These are phyloP conservation scores for Prostheceraeus crozeri DNA, from an alignment of 2,888 invertebrate species.

Conservation along the genomic window DNA sequence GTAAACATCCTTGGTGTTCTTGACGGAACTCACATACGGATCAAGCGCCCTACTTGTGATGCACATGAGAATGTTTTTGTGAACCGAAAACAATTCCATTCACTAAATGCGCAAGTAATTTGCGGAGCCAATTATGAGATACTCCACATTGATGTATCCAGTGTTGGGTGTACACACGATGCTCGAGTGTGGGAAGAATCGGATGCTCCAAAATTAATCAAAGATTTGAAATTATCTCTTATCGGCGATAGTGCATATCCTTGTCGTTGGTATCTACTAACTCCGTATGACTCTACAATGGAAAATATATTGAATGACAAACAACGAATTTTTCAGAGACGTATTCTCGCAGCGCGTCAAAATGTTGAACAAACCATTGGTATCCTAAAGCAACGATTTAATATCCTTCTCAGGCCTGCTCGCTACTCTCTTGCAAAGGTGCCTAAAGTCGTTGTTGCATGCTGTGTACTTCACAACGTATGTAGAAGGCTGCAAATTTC, in stretches of 20 bases:
- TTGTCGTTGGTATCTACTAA: constrained; percentile 34
- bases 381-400: no score
- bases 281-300: constrained; percentile 27
- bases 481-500: no score
- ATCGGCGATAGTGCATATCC: constrained; percentile 40
- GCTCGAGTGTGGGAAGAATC: constrained; percentile 38
- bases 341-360: neutral
- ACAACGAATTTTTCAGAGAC: neutral
- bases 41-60: constrained; percentile 38
- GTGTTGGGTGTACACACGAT: constrained; percentile 43
- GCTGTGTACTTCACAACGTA: constrained; percentile 12
- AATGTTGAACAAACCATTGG: constrained; percentile 7
- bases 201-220: constrained; percentile 29
- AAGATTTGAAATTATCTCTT: neutral
- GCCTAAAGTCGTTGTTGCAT: constrained; percentile 10
- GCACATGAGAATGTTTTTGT: constrained; percentile 39
- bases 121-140: constrained; percentile 39
- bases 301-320: neutral
- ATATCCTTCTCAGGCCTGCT: no score
- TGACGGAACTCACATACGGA: constrained; percentile 43
- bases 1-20: constrained; percentile 43
- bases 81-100: constrained; percentile 42
- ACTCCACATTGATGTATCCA: constrained; percentile 40
- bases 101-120: constrained; percentile 43
- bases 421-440: no score